These are phyloP conservation scores for Pedetes capensis DNA, from an alignment of 2,113 vertebrate species.

Conservation along the genomic window DNA sequence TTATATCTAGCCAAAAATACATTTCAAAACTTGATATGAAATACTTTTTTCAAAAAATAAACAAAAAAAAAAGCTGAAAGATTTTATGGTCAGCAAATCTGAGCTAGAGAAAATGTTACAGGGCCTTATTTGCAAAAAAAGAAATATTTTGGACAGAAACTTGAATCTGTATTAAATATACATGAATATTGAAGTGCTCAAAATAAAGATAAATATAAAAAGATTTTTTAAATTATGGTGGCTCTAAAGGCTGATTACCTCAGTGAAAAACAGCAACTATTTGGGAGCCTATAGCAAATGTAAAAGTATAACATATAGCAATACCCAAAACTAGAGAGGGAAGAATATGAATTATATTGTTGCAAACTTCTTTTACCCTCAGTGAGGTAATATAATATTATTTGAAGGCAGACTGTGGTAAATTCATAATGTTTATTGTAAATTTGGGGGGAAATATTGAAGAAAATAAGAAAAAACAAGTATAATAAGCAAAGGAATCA, in stretches of 20 bases:
- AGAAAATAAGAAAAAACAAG: background rate
- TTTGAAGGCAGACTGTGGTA: background rate
- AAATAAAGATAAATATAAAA: background rate
- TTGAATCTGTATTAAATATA: background rate
- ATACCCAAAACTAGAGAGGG: background rate
- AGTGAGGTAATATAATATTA: background rate
- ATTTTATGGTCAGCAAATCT: background rate
- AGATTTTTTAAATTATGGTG: background rate
- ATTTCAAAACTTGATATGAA: background rate
- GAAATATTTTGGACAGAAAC: background rate
- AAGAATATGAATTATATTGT: background rate
- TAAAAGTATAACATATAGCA: background rate
- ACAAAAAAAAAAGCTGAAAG: background rate
- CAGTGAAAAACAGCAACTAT: background rate
- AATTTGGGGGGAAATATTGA: background rate
- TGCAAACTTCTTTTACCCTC: background rate
- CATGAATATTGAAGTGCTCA: background rate
- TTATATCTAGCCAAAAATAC: background rate
- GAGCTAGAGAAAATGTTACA: background rate
- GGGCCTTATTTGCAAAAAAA: background rate
- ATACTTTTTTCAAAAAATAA: background rate
- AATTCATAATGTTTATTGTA: background rate
- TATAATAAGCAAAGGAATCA: background rate
- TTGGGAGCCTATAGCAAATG: background rate
- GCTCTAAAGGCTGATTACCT: background rate